These are phyloP conservation scores for Eupithecia centaureata DNA, from an alignment of 2,888 invertebrate genomes.

Conservation along the genomic window DNA sequence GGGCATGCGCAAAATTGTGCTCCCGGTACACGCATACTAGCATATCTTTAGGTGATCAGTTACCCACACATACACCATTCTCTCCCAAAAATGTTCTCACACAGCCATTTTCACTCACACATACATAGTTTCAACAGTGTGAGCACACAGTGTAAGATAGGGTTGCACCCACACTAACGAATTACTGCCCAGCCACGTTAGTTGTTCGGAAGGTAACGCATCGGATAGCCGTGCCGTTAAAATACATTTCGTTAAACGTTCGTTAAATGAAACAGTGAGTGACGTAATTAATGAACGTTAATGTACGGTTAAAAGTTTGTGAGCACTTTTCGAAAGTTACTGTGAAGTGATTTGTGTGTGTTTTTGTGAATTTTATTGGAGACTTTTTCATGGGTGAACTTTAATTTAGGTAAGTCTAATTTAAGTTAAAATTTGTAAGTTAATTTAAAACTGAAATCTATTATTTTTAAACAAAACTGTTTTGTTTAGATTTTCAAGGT, in stretches of 20 bases:
- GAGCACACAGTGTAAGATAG: conserved; percentile 47
- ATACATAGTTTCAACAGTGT: conserved; percentile 33
- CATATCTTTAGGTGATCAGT: conserved; percentile 20
- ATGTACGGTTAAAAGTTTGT: conserved; percentile 38
- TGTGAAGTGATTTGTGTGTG: conserved; percentile 34
- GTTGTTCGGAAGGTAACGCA: conserved; percentile 53
- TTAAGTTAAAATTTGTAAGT: not conserved
- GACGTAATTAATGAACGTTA: conserved; percentile 29
- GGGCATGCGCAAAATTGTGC: conserved; percentile 62
- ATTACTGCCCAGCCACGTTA: conserved; percentile 70
- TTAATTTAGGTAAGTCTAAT: conserved; percentile 37
- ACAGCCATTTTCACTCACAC: conserved; percentile 59
- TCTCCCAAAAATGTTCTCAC: conserved; percentile 59
- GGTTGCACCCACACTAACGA: conserved; percentile 59
- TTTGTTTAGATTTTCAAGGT: no score
- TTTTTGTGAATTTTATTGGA: conserved; percentile 17
- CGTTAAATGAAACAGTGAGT: conserved; percentile 36
- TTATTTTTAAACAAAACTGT: no score
- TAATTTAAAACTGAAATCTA: not conserved
- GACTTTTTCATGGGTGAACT: conserved; percentile 21
- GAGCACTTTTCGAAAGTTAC: conserved; percentile 30
- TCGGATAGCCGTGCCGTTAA: conserved; percentile 33
- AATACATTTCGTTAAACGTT: conserved; percentile 14
- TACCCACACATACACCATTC: conserved; percentile 54
- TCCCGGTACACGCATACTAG: conserved; percentile 47